phyloP scores from a whole-genome alignment of 2,888 invertebrate genomes.

The Rugalucina vietnamica region DNA sequence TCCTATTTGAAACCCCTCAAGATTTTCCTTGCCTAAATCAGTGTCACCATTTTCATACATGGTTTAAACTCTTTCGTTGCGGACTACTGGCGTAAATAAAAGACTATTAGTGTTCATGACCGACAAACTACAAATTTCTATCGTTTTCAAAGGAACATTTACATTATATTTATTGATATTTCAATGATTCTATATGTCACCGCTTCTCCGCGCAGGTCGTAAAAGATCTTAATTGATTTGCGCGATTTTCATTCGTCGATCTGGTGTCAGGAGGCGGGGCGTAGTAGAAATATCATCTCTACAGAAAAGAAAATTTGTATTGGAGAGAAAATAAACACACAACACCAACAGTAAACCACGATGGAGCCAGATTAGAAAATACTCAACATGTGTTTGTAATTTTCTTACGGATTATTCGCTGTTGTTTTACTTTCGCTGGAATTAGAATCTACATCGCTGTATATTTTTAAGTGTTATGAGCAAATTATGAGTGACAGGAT shows the following conservation, averaged over 20 bases:
- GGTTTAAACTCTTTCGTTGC: background rate
- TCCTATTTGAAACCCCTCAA: background rate
- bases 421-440: constrained; percentile 2
- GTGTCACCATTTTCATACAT: no score
- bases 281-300: background rate
- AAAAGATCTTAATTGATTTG: constrained; percentile 4
- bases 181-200: background rate
- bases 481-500: background rate
- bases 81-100: background rate
- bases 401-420: background rate
- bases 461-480: background rate
- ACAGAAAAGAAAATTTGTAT: background rate
- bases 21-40: background rate
- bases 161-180: background rate
- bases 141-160: background rate
- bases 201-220: background rate
- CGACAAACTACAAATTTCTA: background rate
- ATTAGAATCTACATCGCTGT: constrained; percentile 1
- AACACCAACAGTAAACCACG: background rate
- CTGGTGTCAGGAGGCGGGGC: background rate
- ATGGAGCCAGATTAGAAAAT: background rate
- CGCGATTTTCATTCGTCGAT: background rate
- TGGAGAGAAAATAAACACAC: background rate
- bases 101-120: no score
- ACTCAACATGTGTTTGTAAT: background rate